These are phyloP conservation scores for Catocala fraxini DNA, from an alignment of 2,888 invertebrate genomes.

Conservation along the genomic window DNA sequence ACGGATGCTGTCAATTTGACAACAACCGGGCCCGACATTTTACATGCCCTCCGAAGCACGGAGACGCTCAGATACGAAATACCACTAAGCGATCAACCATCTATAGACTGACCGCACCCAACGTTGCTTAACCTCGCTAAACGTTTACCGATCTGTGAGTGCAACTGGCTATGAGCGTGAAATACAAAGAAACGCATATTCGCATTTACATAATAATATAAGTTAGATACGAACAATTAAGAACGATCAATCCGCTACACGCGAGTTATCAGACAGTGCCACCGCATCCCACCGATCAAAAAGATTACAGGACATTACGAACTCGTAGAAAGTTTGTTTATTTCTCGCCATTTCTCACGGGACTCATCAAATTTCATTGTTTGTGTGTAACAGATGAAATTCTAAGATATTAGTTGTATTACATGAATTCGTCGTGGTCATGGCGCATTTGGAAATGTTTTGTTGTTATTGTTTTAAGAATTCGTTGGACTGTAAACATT, in stretches of 20 bases:
- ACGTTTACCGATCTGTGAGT: no score
- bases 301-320: conserved; percentile 56
- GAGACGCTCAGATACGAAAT: no score
- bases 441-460: conserved; percentile 3
- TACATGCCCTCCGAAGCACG: no score
- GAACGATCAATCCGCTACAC: background rate
- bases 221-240: no score
- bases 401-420: conserved; percentile 40
- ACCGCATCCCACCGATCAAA: conserved; percentile 27
- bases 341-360: conserved; percentile 50
- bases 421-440: conserved; percentile 16
- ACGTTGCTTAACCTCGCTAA: no score
- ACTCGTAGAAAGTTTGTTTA: conserved; percentile 48
- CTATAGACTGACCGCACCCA: no score
- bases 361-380: conserved; percentile 42
- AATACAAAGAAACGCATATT: no score
- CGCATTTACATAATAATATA: no score
- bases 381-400: conserved; percentile 54
- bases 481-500: background rate
- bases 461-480: background rate
- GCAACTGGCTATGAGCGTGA: no score
- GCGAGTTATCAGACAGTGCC: background rate
- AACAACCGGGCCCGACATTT: no score
- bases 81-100: no score
- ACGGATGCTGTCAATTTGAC: no score